Percentiles rank a stretch among this genome's conserved stretches.
Evolutionary conservation across 2,888 invertebrate genomes (phyloP).

Genomic region (Helicoverpa assulta): DNA sequence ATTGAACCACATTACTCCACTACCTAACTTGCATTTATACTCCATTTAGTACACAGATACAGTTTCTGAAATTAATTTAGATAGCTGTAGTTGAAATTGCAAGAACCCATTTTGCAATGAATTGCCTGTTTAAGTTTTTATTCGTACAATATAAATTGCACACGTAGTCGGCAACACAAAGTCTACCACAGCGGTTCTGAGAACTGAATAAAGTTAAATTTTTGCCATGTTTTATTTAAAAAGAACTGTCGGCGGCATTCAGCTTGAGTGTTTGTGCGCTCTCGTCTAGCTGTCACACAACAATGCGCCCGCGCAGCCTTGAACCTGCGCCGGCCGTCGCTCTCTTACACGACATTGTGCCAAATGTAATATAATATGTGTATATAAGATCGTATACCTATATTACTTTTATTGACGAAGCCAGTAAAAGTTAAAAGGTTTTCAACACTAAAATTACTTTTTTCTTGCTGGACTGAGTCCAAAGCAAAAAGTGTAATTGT

Average conservation of each 20-base stretch:
- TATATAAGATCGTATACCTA: constrained; percentile 39
- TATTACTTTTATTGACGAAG: constrained; percentile 46
- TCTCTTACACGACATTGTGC: constrained; percentile 69
- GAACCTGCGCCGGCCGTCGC: constrained; percentile 74
- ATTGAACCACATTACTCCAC: constrained; percentile 61
- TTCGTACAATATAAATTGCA: constrained; percentile 18
- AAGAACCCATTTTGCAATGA: constrained; percentile 29
- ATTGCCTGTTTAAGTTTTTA: constrained; percentile 25
- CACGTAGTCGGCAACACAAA: constrained; percentile 13
- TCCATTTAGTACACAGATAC: constrained; percentile 33
- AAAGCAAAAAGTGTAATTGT: constrained; percentile 46
- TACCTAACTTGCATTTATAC: constrained; percentile 55
- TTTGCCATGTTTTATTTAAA: constrained; percentile 35
- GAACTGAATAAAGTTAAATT: constrained; percentile 23
- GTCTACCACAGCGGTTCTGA: constrained; percentile 1
- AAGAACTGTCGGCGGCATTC: constrained; percentile 52
- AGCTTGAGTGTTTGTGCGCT: constrained; percentile 54
- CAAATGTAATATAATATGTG: constrained; percentile 70
- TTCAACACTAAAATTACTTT: constrained; percentile 39
- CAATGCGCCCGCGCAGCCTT: constrained; percentile 74
- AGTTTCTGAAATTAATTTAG: constrained; percentile 35
- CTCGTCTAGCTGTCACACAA: constrained; percentile 69
- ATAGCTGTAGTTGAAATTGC: constrained; percentile 37
- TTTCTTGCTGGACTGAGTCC: constrained; percentile 48
- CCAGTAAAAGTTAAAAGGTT: constrained; percentile 44